phyloP scores from a whole-genome alignment of 2,113 vertebrate species.

The Ovis aries region ARS-UI_Ramb_v3.0 NC_056055.1:70349501-70350000 shows the following conservation, averaged over 20 bases:
- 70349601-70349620: neutral
- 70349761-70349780: neutral
- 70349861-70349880: slow-evolving; percentile 22
- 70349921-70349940: neutral
- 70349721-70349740: neutral
- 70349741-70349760: neutral
- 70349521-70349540: neutral
- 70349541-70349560: neutral
- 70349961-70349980: neutral
- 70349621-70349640: neutral
- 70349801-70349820: neutral
- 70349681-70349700: neutral
- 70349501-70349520: neutral
- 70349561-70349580: neutral
- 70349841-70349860: neutral
- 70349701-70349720: neutral
- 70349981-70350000: no score
- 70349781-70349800: neutral
- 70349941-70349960: neutral
- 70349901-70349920: neutral
- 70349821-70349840: neutral
- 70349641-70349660: neutral
- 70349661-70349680: neutral
- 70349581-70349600: neutral
- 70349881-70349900: neutral